Evolutionary conservation across 2,113 vertebrate species (phyloP), one percentile per base, ranked within the genome.

Genomic region (Litocranius walleri): DNA sequence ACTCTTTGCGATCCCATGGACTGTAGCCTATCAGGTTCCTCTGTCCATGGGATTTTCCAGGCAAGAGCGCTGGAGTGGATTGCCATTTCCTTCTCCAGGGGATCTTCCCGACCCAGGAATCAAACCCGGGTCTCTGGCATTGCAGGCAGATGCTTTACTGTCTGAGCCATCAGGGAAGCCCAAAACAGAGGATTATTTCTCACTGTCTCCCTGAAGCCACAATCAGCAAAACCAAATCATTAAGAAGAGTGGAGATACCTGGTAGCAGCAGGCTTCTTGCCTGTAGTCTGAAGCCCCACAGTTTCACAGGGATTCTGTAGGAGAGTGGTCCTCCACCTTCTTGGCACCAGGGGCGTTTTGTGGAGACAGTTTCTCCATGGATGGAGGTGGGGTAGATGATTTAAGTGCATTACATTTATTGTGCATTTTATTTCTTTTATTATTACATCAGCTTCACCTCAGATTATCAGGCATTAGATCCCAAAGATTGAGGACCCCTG

Each of bases 101-200:
- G 56, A 57, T 57, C 56, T 57, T 57, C 23, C 23, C 3, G 3
- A 57, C 56, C 56, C 56, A 57, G 23, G 23, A 57, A 57, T 57
- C 3, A 0, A 57, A 57, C 56, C 3, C 0, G 3, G 56, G 56
- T 57, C 9, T 57, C 9, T 3, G 1, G 1, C 23, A 25, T 25
- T 57, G 23, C 56, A 57, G 56, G 7, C 56, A 57, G 56, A 57
- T 1, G 3, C 56, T 25, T 57, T 10, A 25, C 56, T 57, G 56
- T 25, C 56, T 57, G 56, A 57, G 56, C 56, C 56, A 57, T 23
- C 9, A 57, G 23, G 23, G 56, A 57, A 57, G 56, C 56, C 56
- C 56, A 10, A 57, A 57, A 94, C 27, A 56, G 30, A n/a, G 1
- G 7, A 25, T 14, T 56, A 25, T 54, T 54, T 33, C 29, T 59